These are phyloP conservation scores for Psittacara wagleri DNA, from an alignment of 2,113 vertebrate species.

Conservation along the genomic window DNA sequence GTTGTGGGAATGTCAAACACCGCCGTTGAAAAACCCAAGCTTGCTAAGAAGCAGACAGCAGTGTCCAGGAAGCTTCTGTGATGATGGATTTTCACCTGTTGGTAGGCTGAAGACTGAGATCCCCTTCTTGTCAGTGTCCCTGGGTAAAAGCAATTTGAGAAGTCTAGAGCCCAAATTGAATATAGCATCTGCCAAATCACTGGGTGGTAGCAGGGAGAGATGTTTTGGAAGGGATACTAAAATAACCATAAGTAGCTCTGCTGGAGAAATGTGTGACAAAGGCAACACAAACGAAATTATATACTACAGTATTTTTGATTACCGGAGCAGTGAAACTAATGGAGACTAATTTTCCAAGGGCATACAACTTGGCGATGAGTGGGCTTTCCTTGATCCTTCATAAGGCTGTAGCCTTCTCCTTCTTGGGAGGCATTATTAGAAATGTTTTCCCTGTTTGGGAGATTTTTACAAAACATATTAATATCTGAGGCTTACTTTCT, in stretches of 20 bases:
- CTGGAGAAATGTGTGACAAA: not conserved
- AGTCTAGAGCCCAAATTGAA: not conserved
- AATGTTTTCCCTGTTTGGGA: not conserved
- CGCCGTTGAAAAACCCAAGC: not conserved
- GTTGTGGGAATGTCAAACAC: not conserved
- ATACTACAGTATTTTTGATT: not conserved
- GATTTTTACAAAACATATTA: not conserved
- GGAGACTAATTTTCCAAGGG: not conserved
- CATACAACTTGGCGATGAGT: not conserved
- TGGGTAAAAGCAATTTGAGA: not conserved
- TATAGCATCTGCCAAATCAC: not conserved
- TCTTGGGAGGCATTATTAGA: not conserved
- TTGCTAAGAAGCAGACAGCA: not conserved
- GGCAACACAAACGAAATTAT: not conserved
- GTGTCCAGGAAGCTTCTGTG: not conserved
- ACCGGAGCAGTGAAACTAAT: not conserved
- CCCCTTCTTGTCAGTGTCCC: not conserved
- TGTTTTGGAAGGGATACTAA: not conserved
- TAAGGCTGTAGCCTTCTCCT: not conserved
- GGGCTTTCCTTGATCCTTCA: not conserved
- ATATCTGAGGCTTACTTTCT: not conserved
- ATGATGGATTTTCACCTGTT: not conserved
- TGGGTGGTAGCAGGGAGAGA: not conserved
- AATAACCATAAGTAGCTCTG: not conserved
- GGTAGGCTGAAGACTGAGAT: not conserved